Base-by-base conservation (phyloP, 2,888 invertebrate species). In the Pseudolycoriella hygida region DNA sequence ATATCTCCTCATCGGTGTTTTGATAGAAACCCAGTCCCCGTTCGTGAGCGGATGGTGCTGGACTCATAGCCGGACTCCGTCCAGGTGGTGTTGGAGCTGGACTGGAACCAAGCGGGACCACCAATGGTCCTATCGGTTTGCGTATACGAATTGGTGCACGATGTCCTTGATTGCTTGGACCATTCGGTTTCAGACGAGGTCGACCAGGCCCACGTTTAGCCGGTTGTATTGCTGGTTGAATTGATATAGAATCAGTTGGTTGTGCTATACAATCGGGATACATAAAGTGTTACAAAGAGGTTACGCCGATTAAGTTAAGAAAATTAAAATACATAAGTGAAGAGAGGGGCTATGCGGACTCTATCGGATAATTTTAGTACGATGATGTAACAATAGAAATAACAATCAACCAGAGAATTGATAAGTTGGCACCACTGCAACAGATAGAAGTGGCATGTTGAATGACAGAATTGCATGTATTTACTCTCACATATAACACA, bases 131-230 rank as follows among this genome's bases (percentile, higher is more conserved):
- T 34, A 72, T 69, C 2, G 72, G 72, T 53, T 71, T 70, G 10
- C 73, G 66, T 3, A 72, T 71, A 39, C 73, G 60, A 43, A 72
- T 69, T 2, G 71, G 61, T 2, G 72, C 71, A 17, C 80, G 69
- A 19, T 70, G 68, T 6, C 78, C 78, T 48, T 74, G 73, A 56
- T 80, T 72, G 1, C 73, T 66, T 0, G 80, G 79, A 1, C 77
- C 77, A 8, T 70, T 66, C 1, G 78, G 78, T 54, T 76, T 73
- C 11, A 80, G 60, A 2, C 80, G 68, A 0, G 80, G 80, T 48
- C 80, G 62, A 8, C 80, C 80, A 1, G 80, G 79, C 15, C 80
- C 79, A 40, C 80, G 62, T 46, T 78, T 70, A 37, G 45, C 43
- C 41, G n/a, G n/a, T 25, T 17, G 40, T 17, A 40, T 17, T 17